phyloP scores from a whole-genome alignment of 1,140 invertebrate species.

The Bombus turneri region DNA sequence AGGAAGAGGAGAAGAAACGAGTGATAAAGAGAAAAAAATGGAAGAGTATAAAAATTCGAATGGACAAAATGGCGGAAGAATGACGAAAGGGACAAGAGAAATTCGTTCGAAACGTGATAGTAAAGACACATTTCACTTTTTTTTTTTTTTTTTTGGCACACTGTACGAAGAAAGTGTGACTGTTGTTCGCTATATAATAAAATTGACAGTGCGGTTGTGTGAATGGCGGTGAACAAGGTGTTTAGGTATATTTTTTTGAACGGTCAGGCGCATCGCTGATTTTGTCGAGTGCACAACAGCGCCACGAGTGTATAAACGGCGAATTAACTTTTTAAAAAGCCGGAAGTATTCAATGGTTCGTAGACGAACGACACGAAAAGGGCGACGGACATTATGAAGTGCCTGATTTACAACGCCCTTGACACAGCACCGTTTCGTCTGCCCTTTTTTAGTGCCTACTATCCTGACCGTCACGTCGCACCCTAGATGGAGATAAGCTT shows the following conservation, averaged over 20 bases:
- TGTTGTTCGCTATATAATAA: conserved; percentile 41
- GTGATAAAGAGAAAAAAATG: neutral
- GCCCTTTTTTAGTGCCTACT: conserved; percentile 59
- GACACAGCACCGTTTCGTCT: conserved; percentile 69
- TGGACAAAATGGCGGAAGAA: conserved; percentile 18
- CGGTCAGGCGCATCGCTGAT: conserved; percentile 58
- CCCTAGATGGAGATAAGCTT: no score
- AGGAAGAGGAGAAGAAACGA: conserved; percentile 7
- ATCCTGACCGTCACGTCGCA: conserved; percentile 10
- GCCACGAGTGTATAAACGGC: conserved; percentile 2
- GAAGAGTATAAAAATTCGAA: conserved; percentile 20
- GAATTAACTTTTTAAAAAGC: conserved; percentile 38
- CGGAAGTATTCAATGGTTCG: neutral
- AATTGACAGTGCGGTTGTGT: conserved; percentile 36
- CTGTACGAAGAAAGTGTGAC: conserved; percentile 46
- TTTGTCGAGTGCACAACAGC: conserved; percentile 35
- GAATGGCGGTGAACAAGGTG: conserved; percentile 44
- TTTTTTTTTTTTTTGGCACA: conserved; percentile 29
- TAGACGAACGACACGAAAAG: conserved; percentile 42
- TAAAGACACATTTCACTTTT: conserved; percentile 46
- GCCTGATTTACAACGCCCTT: conserved; percentile 81
- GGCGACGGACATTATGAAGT: conserved; percentile 79
- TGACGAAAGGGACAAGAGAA: conserved; percentile 21
- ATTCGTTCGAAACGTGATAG: conserved; percentile 65
- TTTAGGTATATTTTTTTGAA: conserved; percentile 54